Base-by-base conservation (phyloP, 2,888 invertebrate species). In the Euplagia quadripunctaria region DNA sequence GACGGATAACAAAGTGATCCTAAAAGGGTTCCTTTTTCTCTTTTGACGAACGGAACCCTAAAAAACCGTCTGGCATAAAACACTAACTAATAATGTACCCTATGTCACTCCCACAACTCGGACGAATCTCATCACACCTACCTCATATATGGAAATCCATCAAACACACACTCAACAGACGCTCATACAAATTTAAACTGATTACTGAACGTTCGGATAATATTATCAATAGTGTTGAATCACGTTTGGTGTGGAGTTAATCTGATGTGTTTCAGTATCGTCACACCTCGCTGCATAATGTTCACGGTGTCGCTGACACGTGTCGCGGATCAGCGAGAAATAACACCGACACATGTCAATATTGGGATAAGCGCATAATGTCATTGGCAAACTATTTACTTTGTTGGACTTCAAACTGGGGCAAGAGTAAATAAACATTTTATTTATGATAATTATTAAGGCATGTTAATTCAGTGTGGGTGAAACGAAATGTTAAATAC, bases 281-380 rank as follows among this genome's bases (percentile, higher is more conserved):
- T 55, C 71, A 66, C 71, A 67, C 42, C 51, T 67, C 66, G 41
- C 41, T 67, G 67, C 49, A 63, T 61, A 51, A 67, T 61, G 71
- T 49, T 14, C 43, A 31, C 67, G 41, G 31, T 42, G 55, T 20
- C 68, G n/a, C 12, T n/a, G 20, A 61, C 67, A 67, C 51, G 67
- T 51, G 66, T 8, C 67, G 20, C 55, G 58, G 58, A 61, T 66
- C 70, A 52, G 1, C 14, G 41, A 63, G 41, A 49, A 17, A 63
- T 51, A 49, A 58, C 52, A 46, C n/a, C 55, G 65, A 66, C 58
- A 58, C 46, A 46, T 31, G n/a, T 12, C 64, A 16, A 43, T 55
- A 43, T 64, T 43, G 20, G 70, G 14, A 17, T 51, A 7, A 66
- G 49, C 14, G 49, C 5, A 65, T 49, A 20, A 46, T 58, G 20